A percentile compares a stretch with the other conserved stretches of the same genome.
phyloP scores from a whole-genome alignment of 2,797 vertebrate species.

The Okamejei kenojei region DNA sequence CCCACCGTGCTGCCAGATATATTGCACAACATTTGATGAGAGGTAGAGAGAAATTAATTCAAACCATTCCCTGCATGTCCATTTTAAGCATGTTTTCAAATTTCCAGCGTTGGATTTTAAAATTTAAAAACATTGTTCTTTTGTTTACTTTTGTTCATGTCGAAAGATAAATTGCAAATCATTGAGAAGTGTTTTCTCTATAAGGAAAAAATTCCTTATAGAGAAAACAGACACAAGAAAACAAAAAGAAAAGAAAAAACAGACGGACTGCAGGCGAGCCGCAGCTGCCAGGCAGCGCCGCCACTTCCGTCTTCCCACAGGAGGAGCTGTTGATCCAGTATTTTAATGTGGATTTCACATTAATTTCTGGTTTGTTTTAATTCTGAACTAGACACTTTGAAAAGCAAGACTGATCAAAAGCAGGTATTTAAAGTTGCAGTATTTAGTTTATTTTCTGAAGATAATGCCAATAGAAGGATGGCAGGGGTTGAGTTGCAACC shows the following conservation, averaged over 20 bases:
- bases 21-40: background rate
- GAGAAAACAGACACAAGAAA: too few relatives aligned
- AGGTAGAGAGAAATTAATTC: background rate
- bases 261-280: too few relatives aligned
- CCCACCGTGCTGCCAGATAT: too few relatives aligned
- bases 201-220: too few relatives aligned
- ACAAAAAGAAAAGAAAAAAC: too few relatives aligned
- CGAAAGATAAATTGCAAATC: background rate
- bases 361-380: background rate
- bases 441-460: background rate
- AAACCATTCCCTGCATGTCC: too few relatives aligned
- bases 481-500: too few relatives aligned
- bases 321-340: background rate
- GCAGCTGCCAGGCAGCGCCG: too few relatives aligned
- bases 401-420: background rate
- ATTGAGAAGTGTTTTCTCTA: background rate
- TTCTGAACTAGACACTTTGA: background rate
- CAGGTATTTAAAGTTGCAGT: background rate
- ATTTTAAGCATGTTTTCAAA: too few relatives aligned
- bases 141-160: background rate
- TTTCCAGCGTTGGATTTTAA: too few relatives aligned
- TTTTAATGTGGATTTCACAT: background rate
- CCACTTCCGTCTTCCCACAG: background rate
- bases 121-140: too few relatives aligned
- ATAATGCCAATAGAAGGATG: too few relatives aligned